Percentiles rank a stretch among this genome's conserved stretches.
phyloP scores from a whole-genome alignment of 2,113 vertebrate species.

The Carassius carassius region DNA sequence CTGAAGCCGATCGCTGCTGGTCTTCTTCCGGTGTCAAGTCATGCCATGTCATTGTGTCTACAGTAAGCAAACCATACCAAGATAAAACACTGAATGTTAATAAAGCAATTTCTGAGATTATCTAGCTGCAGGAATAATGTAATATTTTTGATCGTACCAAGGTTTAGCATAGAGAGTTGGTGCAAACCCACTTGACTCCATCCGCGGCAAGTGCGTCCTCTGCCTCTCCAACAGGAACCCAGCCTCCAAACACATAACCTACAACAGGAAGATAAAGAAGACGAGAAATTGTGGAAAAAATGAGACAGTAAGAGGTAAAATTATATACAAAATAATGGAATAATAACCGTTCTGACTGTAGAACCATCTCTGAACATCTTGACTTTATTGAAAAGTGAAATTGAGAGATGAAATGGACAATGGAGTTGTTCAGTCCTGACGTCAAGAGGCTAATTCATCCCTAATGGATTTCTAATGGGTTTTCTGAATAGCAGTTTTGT shows the following conservation, averaged over 20 bases:
- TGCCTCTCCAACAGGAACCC: constrained; percentile 85
- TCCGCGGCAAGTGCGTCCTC: constrained; percentile 69
- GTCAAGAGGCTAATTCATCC: not conserved
- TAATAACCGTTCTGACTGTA: not conserved
- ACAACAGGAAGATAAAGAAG: constrained; percentile 47
- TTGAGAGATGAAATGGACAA: not conserved
- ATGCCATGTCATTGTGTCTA: constrained; percentile 89
- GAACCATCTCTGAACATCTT: not conserved
- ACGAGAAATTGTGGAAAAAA: not conserved
- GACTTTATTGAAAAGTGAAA: not conserved
- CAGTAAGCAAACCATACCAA: not conserved
- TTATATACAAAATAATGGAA: not conserved
- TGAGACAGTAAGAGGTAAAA: not conserved
- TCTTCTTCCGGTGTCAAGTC: constrained; percentile 81
- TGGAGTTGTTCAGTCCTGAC: not conserved
- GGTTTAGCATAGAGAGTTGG: constrained; percentile 87
- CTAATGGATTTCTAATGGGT: not conserved
- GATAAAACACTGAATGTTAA: not conserved
- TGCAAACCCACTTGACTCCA: constrained; percentile 91
- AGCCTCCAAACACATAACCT: constrained; percentile 98
- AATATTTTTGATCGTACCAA: constrained; percentile 77
- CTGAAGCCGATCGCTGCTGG: constrained; percentile 71
- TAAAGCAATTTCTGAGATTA: not conserved
- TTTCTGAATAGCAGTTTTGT: not conserved
- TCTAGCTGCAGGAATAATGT: not conserved